Percentiles rank a stretch among this genome's conserved stretches.
Conservation (phyloP, 35 echinoderm and acorn worm species). For the Amphiura filiformis region DNA sequence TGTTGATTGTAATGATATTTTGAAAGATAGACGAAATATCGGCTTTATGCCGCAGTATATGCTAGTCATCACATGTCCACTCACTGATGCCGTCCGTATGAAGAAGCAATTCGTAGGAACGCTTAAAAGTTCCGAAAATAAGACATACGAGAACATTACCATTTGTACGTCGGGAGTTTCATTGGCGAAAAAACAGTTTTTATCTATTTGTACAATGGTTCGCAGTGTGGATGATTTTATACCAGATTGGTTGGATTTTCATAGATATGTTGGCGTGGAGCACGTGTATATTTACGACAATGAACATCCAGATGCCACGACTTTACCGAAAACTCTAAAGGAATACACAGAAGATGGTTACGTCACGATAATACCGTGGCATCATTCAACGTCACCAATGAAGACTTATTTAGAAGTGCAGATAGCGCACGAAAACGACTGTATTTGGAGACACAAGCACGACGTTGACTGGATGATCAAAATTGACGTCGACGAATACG, state of each 20-base stretch:
- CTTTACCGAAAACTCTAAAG: constrained; percentile 39
- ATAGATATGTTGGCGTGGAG: constrained; percentile 64
- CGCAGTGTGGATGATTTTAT: constrained; percentile 62
- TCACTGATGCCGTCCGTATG: constrained; percentile 14
- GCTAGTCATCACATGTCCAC: constrained; percentile 63
- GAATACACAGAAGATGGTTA: constrained; percentile 51
- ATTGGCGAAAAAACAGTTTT: constrained; percentile 26
- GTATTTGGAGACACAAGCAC: constrained; percentile 76
- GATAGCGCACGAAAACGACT: constrained; percentile 94
- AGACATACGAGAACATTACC: constrained; percentile 64
- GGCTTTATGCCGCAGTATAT: constrained; percentile 79
- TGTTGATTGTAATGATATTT: constrained; percentile 41
- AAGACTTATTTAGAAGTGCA: constrained; percentile 81
- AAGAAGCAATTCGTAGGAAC: constrained; percentile 44
- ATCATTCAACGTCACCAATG: constrained; percentile 38
- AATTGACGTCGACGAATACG: constrained; percentile 89
- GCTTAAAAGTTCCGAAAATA: constrained; percentile 14
- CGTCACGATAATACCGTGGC: constrained; percentile 80
- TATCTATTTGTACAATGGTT: constrained; percentile 82
- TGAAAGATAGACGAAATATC: constrained; percentile 70
- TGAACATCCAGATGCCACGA: constrained; percentile 30
- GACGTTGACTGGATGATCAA: constrained; percentile 76
- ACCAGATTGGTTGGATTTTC: constrained; percentile 69
- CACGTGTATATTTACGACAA: constrained; percentile 84
- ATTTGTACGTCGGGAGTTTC: constrained; percentile 58